Evolutionary conservation across 2,797 vertebrate genomes (phyloP).

Genomic region (Falco biarmicus): DNA sequence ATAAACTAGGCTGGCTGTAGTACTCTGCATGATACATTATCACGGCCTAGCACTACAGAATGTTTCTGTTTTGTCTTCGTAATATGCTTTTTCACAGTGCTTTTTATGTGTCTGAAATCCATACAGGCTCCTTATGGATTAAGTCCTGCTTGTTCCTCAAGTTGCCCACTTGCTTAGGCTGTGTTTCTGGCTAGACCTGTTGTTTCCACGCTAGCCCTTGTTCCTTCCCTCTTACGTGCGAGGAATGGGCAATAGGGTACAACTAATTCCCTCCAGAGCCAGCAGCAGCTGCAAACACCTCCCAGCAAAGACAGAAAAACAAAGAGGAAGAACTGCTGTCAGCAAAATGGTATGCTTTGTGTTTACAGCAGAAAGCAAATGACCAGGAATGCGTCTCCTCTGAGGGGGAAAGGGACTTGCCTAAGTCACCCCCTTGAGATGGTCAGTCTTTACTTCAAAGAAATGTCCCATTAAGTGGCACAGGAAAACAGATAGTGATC

Average conservation of each 20-base stretch:
- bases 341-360: background rate
- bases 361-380: background rate
- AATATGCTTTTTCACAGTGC: background rate
- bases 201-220: background rate
- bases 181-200: background rate
- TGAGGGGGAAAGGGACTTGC: too few species aligned
- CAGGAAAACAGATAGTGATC: background rate
- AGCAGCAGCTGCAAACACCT: conserved; percentile 1
- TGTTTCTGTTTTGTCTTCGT: background rate
- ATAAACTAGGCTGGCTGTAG: background rate
- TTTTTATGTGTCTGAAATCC: background rate
- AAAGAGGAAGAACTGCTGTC: background rate
- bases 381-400: background rate
- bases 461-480: rapidly evolving
- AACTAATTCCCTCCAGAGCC: background rate
- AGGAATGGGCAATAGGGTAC: background rate
- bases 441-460: background rate
- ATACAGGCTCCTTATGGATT: background rate
- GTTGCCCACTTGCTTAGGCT: background rate
- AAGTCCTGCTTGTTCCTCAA: background rate
- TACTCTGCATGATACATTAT: background rate
- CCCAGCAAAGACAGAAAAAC: background rate
- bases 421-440: too few species aligned
- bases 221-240: background rate
- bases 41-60: too few species aligned